A percentile compares a stretch with the other conserved stretches of the same genome.
These are phyloP conservation scores for Montipora capitata DNA, from an alignment of 92 coral and sea anemone species.

Conservation along the genomic window DNA sequence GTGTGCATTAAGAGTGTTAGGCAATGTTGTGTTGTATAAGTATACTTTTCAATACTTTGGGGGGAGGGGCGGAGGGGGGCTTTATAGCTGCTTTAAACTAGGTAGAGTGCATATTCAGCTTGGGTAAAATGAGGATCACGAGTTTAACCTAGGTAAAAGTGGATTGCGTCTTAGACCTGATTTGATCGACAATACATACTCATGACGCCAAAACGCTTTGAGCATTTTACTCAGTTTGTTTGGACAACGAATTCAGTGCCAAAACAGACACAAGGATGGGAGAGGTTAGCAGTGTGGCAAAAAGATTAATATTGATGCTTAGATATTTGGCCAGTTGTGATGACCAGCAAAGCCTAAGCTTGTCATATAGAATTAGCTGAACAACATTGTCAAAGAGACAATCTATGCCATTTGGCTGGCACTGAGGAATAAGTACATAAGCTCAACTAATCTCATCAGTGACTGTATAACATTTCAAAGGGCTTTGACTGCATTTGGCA, in stretches of 20 bases:
- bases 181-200: not conserved
- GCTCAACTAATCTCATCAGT: constrained; percentile 45
- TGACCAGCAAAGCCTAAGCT: too few species aligned
- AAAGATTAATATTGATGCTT: constrained; percentile 20
- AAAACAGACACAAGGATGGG: constrained; percentile 61
- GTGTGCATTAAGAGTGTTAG: too few species aligned
- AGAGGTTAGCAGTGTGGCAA: not conserved
- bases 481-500: constrained; percentile 63
- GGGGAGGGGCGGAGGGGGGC: too few species aligned
- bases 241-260: constrained; percentile 25
- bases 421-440: constrained; percentile 44
- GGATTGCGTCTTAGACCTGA: too few species aligned
- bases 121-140: too few species aligned
- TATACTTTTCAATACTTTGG: too few species aligned
- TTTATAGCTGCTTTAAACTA: too few species aligned
- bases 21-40: too few species aligned
- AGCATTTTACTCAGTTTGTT: constrained; percentile 2
- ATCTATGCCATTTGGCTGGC: constrained; percentile 61
- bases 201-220: not conserved
- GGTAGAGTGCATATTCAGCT: too few species aligned
- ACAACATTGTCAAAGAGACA: constrained; percentile 65
- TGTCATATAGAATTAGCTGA: constrained; percentile 11
- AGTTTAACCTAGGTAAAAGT: too few species aligned
- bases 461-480: constrained; percentile 67
- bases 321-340: constrained; percentile 64